Base-by-base conservation (phyloP, 1,140 invertebrate species). In the Papilio polytes region DNA sequence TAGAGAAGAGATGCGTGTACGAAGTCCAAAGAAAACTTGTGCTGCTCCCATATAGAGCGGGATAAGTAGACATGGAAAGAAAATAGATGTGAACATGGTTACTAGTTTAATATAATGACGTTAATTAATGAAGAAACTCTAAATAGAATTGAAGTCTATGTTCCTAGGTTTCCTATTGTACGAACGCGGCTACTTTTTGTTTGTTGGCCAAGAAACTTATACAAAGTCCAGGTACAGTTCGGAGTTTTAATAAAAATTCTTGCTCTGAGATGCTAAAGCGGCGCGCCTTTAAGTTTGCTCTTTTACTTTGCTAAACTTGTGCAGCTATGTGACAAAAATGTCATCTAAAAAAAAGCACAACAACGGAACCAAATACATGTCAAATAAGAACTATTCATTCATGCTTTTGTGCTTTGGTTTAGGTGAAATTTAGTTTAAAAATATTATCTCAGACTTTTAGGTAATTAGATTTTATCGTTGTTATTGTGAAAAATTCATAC, bases 241-340 rank as follows among this genome's bases (percentile, higher is more conserved):
- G 12, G 12, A 70, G 63, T 70, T 70, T 70, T 70, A 70, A 4
- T 70, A 70, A 70, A 70, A 31, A 70, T 70, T 70, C 63, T 70
- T 70, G 63, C 15, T 22, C 63, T 15, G 26, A 31, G 13, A 70
- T 70, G n/a, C 3, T 41, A 12, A 36, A 70, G 31, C 12, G 26
- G 26, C 22, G 36, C 26, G 63, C 12, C 26, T 70, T 36, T 13
- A 70, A 70, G 26, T 31, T 70, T 70, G 13, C 26, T 12, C 31
- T 70, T 70, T 70, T 26, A 18, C 63, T 70, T 36, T 70, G 3
- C 26, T 70, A 70, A 70, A 70, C 63, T 70, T 70, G 26, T 13
- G 31, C 13, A 70, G 26, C 56, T 22, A 66, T 70, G 15, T 18
- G 3, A 31, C 15, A 70, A 31, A 70, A 31, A 15, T 31, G 22